Conservation (phyloP, 2,113 vertebrate genomes). For the Nerophis lumbriciformis region DNA sequence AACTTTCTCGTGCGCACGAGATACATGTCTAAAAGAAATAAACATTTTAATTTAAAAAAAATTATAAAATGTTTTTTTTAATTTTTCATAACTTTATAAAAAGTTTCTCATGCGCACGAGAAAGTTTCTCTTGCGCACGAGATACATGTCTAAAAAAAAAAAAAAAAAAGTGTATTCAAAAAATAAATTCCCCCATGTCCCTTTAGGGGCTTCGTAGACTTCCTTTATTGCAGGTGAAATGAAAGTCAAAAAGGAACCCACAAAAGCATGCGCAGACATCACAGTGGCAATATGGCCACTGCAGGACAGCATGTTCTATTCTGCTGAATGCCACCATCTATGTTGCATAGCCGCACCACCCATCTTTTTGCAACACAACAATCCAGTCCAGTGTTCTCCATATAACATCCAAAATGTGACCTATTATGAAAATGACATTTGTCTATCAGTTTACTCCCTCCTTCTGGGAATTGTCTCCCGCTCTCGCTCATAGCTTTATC, state of each 20-base stretch:
- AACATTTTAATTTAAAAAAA: no score
- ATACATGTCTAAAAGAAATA: no score
- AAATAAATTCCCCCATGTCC: no score
- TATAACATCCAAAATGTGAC: constrained; percentile 13
- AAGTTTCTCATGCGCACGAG: no score
- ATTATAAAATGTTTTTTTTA: no score
- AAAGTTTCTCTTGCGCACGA: no score
- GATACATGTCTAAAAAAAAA: no score
- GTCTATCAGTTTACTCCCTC: constrained; percentile 3
- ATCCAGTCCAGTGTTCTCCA: constrained; percentile 54
- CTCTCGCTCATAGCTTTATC: constrained; percentile 2
- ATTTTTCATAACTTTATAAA: no score
- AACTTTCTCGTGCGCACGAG: no score
- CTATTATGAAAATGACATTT: constrained; percentile 6
- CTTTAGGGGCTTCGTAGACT: no score
- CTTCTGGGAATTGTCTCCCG: not conserved
- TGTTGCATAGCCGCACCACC: constrained; percentile 24
- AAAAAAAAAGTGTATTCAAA: no score
- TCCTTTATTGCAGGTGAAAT: no score
- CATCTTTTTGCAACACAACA: constrained; percentile 46
- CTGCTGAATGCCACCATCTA: constrained; percentile 58
- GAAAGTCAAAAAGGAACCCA: not conserved
- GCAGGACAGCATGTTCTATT: constrained; percentile 43
- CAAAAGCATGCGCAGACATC: constrained; percentile 7
- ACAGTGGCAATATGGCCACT: constrained; percentile 18